Evolutionary conservation across 2,888 invertebrate species (phyloP), one percentile per base, ranked within the genome.

Genomic region (Quadroppia sp.): DNA sequence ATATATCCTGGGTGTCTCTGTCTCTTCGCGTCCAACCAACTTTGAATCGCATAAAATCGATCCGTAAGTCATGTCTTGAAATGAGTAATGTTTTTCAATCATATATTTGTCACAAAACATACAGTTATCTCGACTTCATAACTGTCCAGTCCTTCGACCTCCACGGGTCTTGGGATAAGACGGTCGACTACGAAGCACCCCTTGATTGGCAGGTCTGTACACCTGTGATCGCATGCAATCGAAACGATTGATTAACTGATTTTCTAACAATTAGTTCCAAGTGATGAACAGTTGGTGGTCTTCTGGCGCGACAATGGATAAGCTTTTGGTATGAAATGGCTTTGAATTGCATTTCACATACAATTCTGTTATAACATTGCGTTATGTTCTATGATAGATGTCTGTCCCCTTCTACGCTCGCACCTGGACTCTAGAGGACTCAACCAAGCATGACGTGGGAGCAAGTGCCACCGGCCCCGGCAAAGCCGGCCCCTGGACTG

Each of bases 111-210:
- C n/a, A n/a, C n/a, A n/a, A n/a, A n/a, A n/a, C n/a, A n/a, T n/a
- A 56, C 30, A 50, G 59, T 1, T 72, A 28, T 20, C 61, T 72
- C 15, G 72, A 72, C 30, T 72, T 72, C 23, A 53, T 72, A n/a
- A 50, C 2, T 61, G 61, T 72, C 17, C 50, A 53, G 23, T 42
- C 72, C 23, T 42, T 30, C 23, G 72, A 72, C n/a, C 36, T 32
- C 1, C 45, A 50, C n/a, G 72, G 72, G 7, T 9, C 1, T 2
- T 72, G 72, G 72, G 45, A 42, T 15, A 30, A 17, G 1, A n/a
- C 17, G n/a, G 72, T 72, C 1, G 56, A 42, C 3, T 32, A 30
- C 11, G 23, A 25, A 1, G 56, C 72, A 36, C 72, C 64, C 1
- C 30, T 61, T 0, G n/a, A n/a, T 28, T 45, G 36, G 28, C 59